Evolutionary conservation across 2,888 invertebrate genomes (phyloP).

Genomic region (Trachelus troglodyta): DNA sequence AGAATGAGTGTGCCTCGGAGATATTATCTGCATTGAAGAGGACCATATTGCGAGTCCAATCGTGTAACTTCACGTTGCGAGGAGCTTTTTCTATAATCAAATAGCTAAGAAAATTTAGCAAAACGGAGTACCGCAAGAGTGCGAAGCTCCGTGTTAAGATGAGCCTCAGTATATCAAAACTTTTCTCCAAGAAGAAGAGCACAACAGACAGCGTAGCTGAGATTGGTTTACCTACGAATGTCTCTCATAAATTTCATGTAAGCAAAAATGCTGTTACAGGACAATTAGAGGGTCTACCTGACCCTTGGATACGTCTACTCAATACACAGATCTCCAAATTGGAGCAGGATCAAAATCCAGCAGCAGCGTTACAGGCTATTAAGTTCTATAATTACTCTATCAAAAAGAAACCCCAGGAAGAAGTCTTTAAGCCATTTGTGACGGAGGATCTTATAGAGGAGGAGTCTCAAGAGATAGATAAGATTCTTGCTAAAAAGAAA

Average conservation of each 20-base stretch:
- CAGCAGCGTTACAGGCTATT: conserved; percentile 90
- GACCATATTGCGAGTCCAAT: background rate
- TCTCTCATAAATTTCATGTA: conserved; percentile 88
- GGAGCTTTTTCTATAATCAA: background rate
- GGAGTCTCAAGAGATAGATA: conserved; percentile 85
- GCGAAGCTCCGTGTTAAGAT: conserved; percentile 41
- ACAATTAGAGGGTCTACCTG: conserved; percentile 86
- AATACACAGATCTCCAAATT: conserved; percentile 86
- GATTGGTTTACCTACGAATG: conserved; percentile 87
- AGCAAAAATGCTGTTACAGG: conserved; percentile 86
- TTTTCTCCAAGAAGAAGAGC: conserved; percentile 59
- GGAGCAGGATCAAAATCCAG: conserved; percentile 90
- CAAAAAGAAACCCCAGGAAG: conserved; percentile 79
- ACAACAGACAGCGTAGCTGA: conserved; percentile 69
- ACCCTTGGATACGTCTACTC: conserved; percentile 83
- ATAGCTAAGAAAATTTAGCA: background rate
- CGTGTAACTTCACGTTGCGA: background rate
- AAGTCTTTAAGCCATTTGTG: conserved; percentile 80
- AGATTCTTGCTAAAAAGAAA: conserved; percentile 79
- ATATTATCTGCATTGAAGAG: conserved; percentile 1
- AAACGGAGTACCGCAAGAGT: conserved; percentile 19
- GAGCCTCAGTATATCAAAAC: conserved; percentile 61
- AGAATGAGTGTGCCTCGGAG: conserved; percentile 23
- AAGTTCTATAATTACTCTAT: conserved; percentile 91
- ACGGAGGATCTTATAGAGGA: conserved; percentile 84